Evolutionary conservation across 2,113 vertebrate species (phyloP).

Genomic region (Oxyura jamaicensis): DNA sequence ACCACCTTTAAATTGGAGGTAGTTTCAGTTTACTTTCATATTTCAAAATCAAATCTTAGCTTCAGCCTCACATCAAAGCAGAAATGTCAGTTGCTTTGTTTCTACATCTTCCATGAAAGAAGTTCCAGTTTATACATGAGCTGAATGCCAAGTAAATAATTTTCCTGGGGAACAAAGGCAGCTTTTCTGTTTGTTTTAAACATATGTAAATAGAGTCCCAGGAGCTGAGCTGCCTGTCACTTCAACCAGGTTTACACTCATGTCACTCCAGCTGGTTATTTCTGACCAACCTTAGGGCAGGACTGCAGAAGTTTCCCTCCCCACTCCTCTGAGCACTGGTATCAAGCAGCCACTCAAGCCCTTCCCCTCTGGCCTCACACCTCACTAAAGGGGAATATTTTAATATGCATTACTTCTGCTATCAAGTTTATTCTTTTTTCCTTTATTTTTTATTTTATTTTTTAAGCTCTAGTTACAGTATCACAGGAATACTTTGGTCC

Average conservation of each 20-base stretch:
- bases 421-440: background rate
- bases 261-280: slow-evolving; percentile 32
- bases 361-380: background rate
- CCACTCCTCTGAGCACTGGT: background rate
- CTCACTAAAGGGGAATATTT: background rate
- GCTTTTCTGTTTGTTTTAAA: slow-evolving; percentile 53
- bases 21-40: slow-evolving; percentile 72
- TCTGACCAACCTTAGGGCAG: background rate
- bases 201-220: slow-evolving; percentile 54
- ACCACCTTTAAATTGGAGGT: slow-evolving; percentile 58
- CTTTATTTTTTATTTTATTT: background rate
- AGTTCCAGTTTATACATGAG: background rate
- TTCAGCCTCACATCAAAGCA: slow-evolving; percentile 53
- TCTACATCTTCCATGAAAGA: slow-evolving; percentile 30
- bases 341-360: background rate
- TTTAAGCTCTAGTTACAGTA: background rate
- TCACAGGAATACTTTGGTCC: background rate
- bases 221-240: slow-evolving; percentile 44
- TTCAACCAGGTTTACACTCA: background rate
- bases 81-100: slow-evolving; percentile 64
- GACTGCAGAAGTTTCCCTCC: background rate
- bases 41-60: slow-evolving; percentile 69
- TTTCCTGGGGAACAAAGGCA: slow-evolving; percentile 54
- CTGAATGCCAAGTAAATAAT: slow-evolving; percentile 56
- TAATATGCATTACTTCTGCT: accelerated